These are phyloP conservation scores for Lepidocyrtoides sp. DNA, from an alignment of 2,888 invertebrate genomes.

Conservation along the genomic window DNA sequence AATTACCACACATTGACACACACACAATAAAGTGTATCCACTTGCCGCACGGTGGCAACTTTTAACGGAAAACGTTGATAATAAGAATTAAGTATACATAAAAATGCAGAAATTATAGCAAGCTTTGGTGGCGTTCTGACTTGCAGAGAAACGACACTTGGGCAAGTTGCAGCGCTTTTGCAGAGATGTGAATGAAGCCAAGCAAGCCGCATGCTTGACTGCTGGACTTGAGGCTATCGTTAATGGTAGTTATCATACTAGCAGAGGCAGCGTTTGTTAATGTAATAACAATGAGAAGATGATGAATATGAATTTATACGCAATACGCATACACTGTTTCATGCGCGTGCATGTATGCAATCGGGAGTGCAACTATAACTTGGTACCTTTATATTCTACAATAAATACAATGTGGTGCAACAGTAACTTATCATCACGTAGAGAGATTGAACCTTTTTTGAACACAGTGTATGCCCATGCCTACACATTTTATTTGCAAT, in stretches of 20 bases:
- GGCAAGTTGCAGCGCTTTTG: not conserved
- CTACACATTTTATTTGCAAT: too few species aligned
- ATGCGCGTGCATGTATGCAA: too few species aligned
- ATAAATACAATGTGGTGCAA: too few species aligned
- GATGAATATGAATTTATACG: too few species aligned
- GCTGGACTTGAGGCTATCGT: conserved; percentile 63
- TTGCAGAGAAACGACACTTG: not conserved
- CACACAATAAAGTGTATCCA: not conserved
- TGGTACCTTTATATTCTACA: too few species aligned
- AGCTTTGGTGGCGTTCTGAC: not conserved
- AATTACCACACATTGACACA: not conserved
- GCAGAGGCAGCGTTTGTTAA: not conserved
- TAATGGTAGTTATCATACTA: conserved; percentile 58
- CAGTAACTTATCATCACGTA: too few species aligned
- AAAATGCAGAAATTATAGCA: too few species aligned
- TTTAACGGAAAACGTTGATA: conserved; percentile 12
- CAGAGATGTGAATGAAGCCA: conserved; percentile 51
- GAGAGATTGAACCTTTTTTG: too few species aligned
- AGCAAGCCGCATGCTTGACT: conserved; percentile 70
- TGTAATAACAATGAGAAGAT: too few species aligned
- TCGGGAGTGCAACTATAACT: too few species aligned
- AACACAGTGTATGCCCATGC: too few species aligned
- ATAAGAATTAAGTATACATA: not conserved
- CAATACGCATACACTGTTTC: too few species aligned
- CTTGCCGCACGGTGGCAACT: not conserved